These are phyloP conservation scores for Drosophila setifemur DNA, from an alignment of 1,140 invertebrate genomes.

Conservation along the genomic window DNA sequence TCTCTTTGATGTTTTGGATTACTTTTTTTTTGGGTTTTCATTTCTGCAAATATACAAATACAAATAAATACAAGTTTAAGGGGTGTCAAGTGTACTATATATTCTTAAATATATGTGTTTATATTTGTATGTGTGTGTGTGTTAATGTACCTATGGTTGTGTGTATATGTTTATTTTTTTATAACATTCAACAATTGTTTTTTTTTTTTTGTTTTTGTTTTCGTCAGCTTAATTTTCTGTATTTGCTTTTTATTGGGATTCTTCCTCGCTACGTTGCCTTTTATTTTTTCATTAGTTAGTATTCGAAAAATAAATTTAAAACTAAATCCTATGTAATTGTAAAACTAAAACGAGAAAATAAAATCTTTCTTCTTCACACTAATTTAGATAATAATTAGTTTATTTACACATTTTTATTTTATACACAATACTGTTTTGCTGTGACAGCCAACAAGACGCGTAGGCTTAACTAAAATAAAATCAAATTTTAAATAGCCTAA, in stretches of 20 bases:
- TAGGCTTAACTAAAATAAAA: conserved; percentile 15
- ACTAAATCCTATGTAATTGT: conserved; percentile 22
- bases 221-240: conserved; percentile 31
- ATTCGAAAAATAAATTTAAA: conserved; percentile 27
- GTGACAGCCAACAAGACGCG: conserved; percentile 10
- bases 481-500: conserved; percentile 19
- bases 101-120: conserved; percentile 56
- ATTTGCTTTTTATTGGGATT: conserved; percentile 16
- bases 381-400: conserved; percentile 38
- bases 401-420: conserved; percentile 43
- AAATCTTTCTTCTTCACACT: background rate
- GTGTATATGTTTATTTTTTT: conserved; percentile 41
- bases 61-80: conserved; percentile 72
- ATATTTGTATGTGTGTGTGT: conserved; percentile 42
- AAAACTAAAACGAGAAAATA: conserved; percentile 18
- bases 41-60: conserved; percentile 75
- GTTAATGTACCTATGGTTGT: conserved; percentile 42
- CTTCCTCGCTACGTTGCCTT: conserved; percentile 2
- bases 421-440: conserved; percentile 46
- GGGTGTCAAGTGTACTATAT: conserved; percentile 59
- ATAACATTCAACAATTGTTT: conserved; percentile 75
- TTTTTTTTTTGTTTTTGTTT: conserved; percentile 18
- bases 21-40: conserved; percentile 2
- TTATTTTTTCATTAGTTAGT: conserved; percentile 9
- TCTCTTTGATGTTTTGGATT: conserved; percentile 23